These are phyloP conservation scores for Drosophila kohkoa DNA, from an alignment of 1,140 invertebrate species.

Conservation along the genomic window DNA sequence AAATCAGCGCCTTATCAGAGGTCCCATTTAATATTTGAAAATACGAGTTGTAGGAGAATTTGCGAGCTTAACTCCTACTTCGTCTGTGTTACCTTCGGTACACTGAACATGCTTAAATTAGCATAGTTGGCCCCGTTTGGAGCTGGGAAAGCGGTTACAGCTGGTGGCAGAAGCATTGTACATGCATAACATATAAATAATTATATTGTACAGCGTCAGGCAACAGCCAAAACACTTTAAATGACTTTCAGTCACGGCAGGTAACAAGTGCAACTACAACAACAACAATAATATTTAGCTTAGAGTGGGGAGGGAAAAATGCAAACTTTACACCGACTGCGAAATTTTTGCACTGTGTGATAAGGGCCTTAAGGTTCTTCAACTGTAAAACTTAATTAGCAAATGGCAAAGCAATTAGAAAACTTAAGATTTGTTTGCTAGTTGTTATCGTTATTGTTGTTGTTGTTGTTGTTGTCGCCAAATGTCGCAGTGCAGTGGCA, in stretches of 20 bases:
- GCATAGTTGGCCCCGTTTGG: constrained; percentile 31
- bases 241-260: constrained; percentile 54
- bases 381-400: constrained; percentile 52
- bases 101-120: constrained; percentile 22
- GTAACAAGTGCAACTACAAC: constrained; percentile 41
- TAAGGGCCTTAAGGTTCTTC: constrained; percentile 41
- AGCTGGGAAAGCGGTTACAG: constrained; percentile 23
- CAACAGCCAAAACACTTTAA: constrained; percentile 49
- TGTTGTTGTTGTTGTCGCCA: constrained; percentile 24
- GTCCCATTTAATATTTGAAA: constrained; percentile 29
- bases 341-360: constrained; percentile 48
- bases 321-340: constrained; percentile 28
- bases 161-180: constrained; percentile 5
- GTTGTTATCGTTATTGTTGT: constrained; percentile 5
- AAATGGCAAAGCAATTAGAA: constrained; percentile 46
- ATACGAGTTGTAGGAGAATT: constrained; percentile 7
- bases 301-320: constrained; percentile 21
- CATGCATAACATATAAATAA: constrained; percentile 48
- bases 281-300: constrained; percentile 3
- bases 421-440: constrained; percentile 28
- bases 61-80: neutral
- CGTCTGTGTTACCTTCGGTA: no score
- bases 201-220: constrained; percentile 41
- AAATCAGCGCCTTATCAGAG: constrained; percentile 23
- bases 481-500: constrained; percentile 43